Evolutionary conservation across 2,888 invertebrate genomes (phyloP), one percentile per base, ranked within the genome.

Genomic region (Andricus curvator): DNA sequence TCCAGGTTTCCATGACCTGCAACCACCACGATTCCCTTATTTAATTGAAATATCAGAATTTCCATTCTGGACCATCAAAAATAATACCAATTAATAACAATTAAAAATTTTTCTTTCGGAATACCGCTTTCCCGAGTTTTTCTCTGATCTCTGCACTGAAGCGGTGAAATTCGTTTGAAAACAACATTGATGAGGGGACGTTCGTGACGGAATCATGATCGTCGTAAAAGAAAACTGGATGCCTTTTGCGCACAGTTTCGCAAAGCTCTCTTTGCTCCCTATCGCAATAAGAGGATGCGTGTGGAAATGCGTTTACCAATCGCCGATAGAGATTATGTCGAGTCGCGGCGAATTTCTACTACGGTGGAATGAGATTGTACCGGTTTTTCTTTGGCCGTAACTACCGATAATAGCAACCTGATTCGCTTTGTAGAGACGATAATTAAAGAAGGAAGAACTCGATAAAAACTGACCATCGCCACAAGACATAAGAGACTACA

Each of bases 231-330:
- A 56, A 70, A 70, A 70, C 70, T 33, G 70, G 33, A 70, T 70
- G 70, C 70, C 70, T 70, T 70, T 70, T 70, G 48, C 51, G 70
- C 25, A n/a, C 17, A 70, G 51, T 70, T 70, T 70, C 51, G 51
- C 70, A 70, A 70, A 70, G 29, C 51, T 70, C 70, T 70, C 70
- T 70, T 56, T 56, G 22, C 48, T 51, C 20, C 29, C 70, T 70
- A 51, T 70, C 33, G 70, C 70, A 48, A 33, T 33, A 33, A 70
- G 70, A 70, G 44, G 70, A 70, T 70, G 70, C 51, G 70, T 70
- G 70, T 70, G 70, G 48, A 70, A 70, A 56, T 70, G 70, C 70
- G 70, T 70, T 70, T 70, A 70, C 70, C 70, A 70, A 70, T 70
- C 51, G 68, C 68, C 68, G 48, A 68, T 68, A 48, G 33, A 51